Evolutionary conservation across 2,888 invertebrate species (phyloP).

Genomic region (Encarsia formosa): DNA sequence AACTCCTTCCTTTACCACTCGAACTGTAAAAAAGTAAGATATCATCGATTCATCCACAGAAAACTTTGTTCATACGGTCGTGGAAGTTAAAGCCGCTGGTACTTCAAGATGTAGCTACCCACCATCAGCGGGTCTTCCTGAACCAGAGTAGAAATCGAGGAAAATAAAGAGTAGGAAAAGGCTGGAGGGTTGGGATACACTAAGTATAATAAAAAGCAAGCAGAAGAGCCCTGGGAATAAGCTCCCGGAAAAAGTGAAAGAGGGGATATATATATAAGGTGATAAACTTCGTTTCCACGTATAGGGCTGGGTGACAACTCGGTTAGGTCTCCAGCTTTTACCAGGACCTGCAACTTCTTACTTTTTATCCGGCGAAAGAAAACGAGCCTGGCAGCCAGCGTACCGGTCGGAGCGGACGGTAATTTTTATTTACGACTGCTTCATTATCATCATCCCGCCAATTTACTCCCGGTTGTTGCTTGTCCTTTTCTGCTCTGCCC

Average conservation of each 20-base stretch:
- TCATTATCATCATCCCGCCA: conserved; percentile 34
- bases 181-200: neutral
- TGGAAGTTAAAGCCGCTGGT: too few species aligned
- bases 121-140: too few species aligned
- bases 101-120: too few species aligned
- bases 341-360: neutral
- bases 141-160: too few species aligned
- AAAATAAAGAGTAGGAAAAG: neutral
- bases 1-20: neutral
- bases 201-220: conserved; percentile 23
- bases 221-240: conserved; percentile 2
- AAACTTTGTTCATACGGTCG: conserved; percentile 33
- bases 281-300: conserved; percentile 38
- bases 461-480: conserved; percentile 17
- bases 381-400: neutral
- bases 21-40: conserved; percentile 1
- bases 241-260: conserved; percentile 8
- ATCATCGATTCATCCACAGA: conserved; percentile 25
- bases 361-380: neutral
- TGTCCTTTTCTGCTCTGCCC: conserved; percentile 11
- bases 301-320: conserved; percentile 32
- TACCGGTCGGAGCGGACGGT: conserved; percentile 15
- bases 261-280: conserved; percentile 31
- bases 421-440: conserved; percentile 39
- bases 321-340: conserved; percentile 21